These are phyloP conservation scores for Rostratula benghalensis DNA, from an alignment of 2,113 vertebrate genomes.

Conservation along the genomic window DNA sequence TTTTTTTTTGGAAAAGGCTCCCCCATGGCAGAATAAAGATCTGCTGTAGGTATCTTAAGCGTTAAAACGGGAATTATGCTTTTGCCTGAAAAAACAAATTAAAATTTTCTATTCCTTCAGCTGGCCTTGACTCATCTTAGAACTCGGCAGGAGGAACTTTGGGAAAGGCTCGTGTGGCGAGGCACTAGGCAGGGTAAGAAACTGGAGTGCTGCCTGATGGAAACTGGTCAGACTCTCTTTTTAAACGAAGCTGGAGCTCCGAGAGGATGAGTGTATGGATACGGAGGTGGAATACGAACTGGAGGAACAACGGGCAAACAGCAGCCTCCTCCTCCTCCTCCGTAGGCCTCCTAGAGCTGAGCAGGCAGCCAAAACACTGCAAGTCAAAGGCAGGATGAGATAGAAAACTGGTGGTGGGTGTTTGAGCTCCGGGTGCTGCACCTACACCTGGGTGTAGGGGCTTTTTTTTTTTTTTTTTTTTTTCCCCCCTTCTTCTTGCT, in stretches of 20 bases:
- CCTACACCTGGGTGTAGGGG: neutral
- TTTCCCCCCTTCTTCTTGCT: too few relatives aligned
- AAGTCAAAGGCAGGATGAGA: neutral
- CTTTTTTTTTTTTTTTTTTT: neutral
- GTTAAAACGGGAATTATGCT: neutral
- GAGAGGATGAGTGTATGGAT: neutral
- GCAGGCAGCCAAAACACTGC: accelerated
- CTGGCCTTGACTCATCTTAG: neutral
- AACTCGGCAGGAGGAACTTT: neutral
- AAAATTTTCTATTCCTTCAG: neutral
- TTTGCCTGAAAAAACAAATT: neutral
- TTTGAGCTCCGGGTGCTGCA: neutral
- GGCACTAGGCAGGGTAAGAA: neutral
- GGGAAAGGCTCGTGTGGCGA: neutral
- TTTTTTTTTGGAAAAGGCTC: neutral
- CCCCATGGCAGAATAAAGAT: neutral
- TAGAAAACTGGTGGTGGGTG: accelerated
- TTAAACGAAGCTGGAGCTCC: neutral
- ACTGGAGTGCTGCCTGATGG: accelerated
- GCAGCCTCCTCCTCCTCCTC: accelerated
- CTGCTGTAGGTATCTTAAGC: neutral
- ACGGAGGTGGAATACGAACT: accelerated
- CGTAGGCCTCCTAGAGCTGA: accelerated
- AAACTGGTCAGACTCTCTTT: neutral
- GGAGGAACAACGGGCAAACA: neutral